Percentiles rank a stretch among this genome's conserved stretches.
phyloP scores from a whole-genome alignment of 2,113 vertebrate species.

The Macaca mulatta region DNA sequence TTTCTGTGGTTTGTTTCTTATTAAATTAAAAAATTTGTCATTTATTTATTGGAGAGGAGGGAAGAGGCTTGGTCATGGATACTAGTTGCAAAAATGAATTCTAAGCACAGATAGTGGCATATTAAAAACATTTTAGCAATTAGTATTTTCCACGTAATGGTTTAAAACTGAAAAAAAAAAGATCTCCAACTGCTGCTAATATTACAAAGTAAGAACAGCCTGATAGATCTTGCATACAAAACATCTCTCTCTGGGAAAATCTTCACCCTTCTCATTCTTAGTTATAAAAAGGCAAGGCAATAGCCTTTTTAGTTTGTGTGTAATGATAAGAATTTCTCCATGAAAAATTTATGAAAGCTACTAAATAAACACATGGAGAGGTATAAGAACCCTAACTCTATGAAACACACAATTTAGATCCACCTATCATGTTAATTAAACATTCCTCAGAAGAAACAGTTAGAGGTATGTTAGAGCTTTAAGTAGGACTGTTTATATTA shows the following conservation, averaged over 20 bases:
- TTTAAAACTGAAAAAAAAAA: background rate
- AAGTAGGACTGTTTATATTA: background rate
- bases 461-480: background rate
- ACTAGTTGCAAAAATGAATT: background rate
- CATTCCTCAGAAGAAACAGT: background rate
- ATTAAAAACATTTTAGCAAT: background rate
- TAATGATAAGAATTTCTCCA: background rate
- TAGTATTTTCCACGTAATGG: background rate
- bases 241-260: background rate
- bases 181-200: background rate
- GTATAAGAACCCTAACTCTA: background rate
- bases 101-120: background rate
- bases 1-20: constrained; percentile 21
- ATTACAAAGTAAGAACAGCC: background rate
- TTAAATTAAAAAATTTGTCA: background rate
- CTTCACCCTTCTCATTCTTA: constrained; percentile 8
- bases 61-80: background rate
- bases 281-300: background rate
- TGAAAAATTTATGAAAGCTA: constrained; percentile 31
- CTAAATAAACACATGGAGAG: background rate
- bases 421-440: background rate
- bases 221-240: background rate
- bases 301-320: background rate
- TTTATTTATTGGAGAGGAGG: background rate
- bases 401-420: background rate